A percentile compares a stretch with the other conserved stretches of the same genome.
These are phyloP conservation scores for Poecile atricapillus DNA, from an alignment of 2,113 vertebrate species.

Conservation along the genomic window DNA sequence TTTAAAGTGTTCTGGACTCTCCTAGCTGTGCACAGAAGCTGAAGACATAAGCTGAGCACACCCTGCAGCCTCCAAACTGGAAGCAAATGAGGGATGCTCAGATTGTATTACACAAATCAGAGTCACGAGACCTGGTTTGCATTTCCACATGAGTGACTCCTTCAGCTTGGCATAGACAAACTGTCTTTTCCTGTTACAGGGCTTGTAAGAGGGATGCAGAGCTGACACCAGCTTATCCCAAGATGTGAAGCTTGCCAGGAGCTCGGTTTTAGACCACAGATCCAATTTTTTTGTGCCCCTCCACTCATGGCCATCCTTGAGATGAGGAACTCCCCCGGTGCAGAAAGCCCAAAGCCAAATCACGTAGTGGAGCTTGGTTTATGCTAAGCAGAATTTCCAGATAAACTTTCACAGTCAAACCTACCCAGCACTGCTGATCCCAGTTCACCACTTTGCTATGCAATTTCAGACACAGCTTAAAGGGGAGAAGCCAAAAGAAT, in stretches of 20 bases:
- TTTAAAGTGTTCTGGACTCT: not conserved
- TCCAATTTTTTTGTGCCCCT: fast-evolving
- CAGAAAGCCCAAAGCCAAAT: not conserved
- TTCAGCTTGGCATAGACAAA: not conserved
- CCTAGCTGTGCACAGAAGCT: not conserved
- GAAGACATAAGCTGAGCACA: not conserved
- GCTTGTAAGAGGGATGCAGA: not conserved
- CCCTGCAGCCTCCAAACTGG: not conserved
- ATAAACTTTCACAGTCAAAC: not conserved
- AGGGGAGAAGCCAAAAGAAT: not conserved
- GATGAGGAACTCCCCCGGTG: not conserved
- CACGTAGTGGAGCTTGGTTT: not conserved
- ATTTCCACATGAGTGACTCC: not conserved
- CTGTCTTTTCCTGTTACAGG: not conserved
- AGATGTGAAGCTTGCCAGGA: not conserved
- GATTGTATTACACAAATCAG: not conserved
- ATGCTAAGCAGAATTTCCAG: not conserved
- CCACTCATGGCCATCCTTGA: fast-evolving
- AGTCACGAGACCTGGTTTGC: fast-evolving
- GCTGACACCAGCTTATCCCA: not conserved
- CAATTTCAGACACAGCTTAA: not conserved
- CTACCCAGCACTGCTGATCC: not conserved
- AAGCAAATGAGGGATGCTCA: not conserved
- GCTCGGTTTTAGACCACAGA: not conserved
- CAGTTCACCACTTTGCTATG: not conserved